phyloP scores from a whole-genome alignment of 2,113 vertebrate genomes.

The Myotis lucifugus region DNA sequence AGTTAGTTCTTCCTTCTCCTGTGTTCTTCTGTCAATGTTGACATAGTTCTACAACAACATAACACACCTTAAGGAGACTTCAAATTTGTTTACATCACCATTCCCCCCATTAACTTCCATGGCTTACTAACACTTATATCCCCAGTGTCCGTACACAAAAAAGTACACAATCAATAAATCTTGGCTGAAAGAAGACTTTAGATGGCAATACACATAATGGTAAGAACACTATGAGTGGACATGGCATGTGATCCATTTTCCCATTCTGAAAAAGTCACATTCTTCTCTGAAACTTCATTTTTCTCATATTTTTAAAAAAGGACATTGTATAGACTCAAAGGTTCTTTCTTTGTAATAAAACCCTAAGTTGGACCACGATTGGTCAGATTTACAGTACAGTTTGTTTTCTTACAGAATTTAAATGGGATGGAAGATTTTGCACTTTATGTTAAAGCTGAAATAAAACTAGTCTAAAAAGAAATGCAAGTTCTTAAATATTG shows the following conservation, averaged over 20 bases:
- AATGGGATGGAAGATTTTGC: neutral
- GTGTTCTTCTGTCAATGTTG: neutral
- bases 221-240: neutral
- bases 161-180: neutral
- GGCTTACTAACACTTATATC: neutral
- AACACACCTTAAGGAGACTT: neutral
- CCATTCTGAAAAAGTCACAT: neutral
- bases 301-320: neutral
- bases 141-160: neutral
- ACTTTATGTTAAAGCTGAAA: neutral
- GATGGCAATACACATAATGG: neutral
- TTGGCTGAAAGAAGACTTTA: neutral
- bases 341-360: constrained; percentile 19
- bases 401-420: neutral
- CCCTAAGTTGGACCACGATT: neutral
- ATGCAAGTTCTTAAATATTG: neutral
- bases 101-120: neutral
- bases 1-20: neutral
- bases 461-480: constrained; percentile 15
- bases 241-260: neutral
- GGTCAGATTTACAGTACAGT: neutral
- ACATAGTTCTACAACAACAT: neutral
- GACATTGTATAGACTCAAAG: neutral
- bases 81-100: neutral
- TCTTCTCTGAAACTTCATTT: neutral